phyloP scores from a whole-genome alignment of 2,797 vertebrate species.

The Cyclura pinguis region DNA sequence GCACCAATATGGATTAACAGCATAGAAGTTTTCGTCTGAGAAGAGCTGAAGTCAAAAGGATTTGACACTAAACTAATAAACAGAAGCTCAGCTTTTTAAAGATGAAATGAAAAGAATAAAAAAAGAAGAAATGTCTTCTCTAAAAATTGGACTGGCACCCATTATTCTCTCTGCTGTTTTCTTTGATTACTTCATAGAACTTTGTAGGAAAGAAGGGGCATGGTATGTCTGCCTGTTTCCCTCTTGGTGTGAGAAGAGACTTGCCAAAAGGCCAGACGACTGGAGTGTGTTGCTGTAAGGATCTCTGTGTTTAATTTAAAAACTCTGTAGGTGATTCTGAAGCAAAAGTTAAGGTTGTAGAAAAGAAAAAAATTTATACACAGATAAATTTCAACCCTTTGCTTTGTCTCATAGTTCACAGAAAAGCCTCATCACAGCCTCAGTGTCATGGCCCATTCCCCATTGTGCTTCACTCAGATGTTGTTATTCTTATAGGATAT shows the following conservation, averaged over 20 bases:
- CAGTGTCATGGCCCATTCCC: conserved; percentile 39
- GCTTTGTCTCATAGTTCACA: conserved; percentile 36
- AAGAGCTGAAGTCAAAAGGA: not conserved
- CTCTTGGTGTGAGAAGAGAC: conserved; percentile 19
- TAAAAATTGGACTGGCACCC: not conserved
- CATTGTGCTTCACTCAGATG: conserved; percentile 52
- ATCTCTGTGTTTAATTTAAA: conserved; percentile 60
- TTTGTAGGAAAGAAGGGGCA: not conserved
- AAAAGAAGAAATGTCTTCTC: not conserved
- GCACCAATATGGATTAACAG: not conserved
- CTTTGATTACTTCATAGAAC: conserved; percentile 28
- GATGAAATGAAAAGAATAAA: not conserved
- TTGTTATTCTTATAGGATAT: conserved; percentile 63
- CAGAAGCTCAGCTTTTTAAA: not conserved
- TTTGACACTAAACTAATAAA: conserved; percentile 1
- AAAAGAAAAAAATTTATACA: conserved; percentile 52
- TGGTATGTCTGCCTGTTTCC: accelerated
- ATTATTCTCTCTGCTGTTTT: conserved; percentile 29
- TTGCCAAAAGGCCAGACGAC: conserved; percentile 37
- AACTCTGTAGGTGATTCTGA: conserved; percentile 49
- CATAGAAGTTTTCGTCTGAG: not conserved
- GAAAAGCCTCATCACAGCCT: conserved; percentile 35
- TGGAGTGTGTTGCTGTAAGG: not conserved
- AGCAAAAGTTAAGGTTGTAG: conserved; percentile 45
- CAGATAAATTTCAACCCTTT: conserved; percentile 40